Base-by-base conservation (phyloP, 2,888 invertebrate species). In the Epistrophe eligans region DNA sequence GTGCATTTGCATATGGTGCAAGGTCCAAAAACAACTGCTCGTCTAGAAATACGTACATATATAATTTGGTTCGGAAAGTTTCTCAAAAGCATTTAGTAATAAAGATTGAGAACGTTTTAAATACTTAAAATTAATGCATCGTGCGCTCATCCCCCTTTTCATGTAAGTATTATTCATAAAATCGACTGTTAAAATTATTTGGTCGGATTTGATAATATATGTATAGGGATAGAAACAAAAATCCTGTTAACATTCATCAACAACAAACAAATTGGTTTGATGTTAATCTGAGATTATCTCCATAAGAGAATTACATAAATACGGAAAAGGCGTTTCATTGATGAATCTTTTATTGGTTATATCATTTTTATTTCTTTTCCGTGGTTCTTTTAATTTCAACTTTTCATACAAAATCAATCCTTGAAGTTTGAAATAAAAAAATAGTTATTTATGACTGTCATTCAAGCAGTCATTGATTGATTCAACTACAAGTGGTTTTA, bases 401-500 rank as follows among this genome's bases (percentile, higher is more conserved):
- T 15, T 52, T 8, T 52, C 13, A 55, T 17, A 28, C 9, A 55
- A 28, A 15, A 55, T 15, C 3, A 15, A 0, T 15, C 58, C 38
- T 58, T 58, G 17, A 58, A 38, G n/a, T 17, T 3, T n/a, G 6
- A 17, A 38, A 32, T 4, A 11, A 38, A 8, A 60, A n/a, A 35
- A 57, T 35, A 32, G 10, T 9, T n/a, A 28, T 10, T 64, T 40
- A 40, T 40, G 8, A 62, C 17, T 32, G 17, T 48, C 7, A 32
- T 48, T 45, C 4, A 43, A 45, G 6, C 5, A 32, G 17, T 28
- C 32, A 17, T 11, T 66, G n/a, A 66, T 66, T 48, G 45, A 66
- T 66, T 66, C 17, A 19, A 48, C 48, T 66, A 32, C 66, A 66
- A 66, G 48, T 50, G 32, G 48, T 32, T 11, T 11, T 64, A 11